Conservation (phyloP, 2,888 invertebrate species). For the Eristalis tenax region DNA sequence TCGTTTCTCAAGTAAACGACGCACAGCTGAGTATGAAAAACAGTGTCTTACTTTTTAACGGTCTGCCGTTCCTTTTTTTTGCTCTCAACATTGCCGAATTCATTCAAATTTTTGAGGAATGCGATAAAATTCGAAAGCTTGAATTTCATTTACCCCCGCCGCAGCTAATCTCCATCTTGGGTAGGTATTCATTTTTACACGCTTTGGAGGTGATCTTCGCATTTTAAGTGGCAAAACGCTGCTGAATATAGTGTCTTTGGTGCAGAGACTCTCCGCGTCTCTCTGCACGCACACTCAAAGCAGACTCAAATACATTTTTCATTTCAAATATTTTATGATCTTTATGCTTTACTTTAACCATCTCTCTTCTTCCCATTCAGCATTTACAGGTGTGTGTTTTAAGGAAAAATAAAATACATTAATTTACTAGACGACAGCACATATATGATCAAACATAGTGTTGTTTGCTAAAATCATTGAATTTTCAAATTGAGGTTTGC, state of each 20-base stretch:
- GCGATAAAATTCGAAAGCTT: slow-evolving; percentile 10
- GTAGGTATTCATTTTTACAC: background rate
- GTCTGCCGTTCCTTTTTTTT: background rate
- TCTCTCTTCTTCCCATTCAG: slow-evolving; percentile 57
- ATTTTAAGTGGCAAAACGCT: background rate
- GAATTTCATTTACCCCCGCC: slow-evolving; percentile 22
- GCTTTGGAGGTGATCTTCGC: background rate
- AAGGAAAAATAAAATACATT: slow-evolving; percentile 19
- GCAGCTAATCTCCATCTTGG: background rate
- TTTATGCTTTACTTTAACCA: slow-evolving; percentile 50
- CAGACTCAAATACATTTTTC: background rate
- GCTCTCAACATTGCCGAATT: background rate
- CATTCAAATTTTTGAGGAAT: background rate
- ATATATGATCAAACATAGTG: slow-evolving; percentile 54
- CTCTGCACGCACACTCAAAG: background rate
- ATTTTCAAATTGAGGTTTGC: background rate
- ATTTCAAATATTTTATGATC: background rate
- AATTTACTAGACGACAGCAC: slow-evolving; percentile 48
- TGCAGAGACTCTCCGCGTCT: background rate
- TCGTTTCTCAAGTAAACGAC: background rate
- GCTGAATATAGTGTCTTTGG: too few relatives aligned
- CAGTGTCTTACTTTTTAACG: background rate
- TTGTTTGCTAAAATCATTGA: slow-evolving; percentile 43
- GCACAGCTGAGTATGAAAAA: background rate
- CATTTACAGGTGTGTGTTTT: slow-evolving; percentile 62